A percentile compares a stretch with the other conserved stretches of the same genome.
These are phyloP conservation scores for Bos taurus DNA, from an alignment of 2,113 vertebrate species.

Conservation along the genomic window DNA sequence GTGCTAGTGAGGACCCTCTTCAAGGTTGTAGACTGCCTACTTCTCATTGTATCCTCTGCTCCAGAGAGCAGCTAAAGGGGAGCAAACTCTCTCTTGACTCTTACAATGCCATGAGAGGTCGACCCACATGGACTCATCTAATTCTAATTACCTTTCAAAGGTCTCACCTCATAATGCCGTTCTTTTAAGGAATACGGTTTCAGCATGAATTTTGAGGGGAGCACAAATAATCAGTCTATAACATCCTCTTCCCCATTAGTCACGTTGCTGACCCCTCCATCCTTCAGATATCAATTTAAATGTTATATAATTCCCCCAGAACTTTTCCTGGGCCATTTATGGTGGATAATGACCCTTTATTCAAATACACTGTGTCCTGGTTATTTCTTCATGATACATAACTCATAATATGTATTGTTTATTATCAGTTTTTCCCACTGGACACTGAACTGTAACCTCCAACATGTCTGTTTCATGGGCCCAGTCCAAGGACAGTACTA, in stretches of 20 bases:
- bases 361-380: neutral
- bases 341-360: neutral
- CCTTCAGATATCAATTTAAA: neutral
- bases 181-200: neutral
- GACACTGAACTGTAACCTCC: neutral
- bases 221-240: neutral
- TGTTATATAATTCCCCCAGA: neutral
- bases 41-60: neutral
- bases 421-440: neutral
- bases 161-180: neutral
- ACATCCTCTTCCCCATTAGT: neutral
- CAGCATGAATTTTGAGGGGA: neutral
- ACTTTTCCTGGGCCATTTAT: neutral
- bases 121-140: neutral
- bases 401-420: neutral
- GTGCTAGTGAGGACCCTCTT: neutral
- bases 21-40: neutral
- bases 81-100: neutral
- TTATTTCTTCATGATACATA: neutral
- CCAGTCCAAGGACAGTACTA: neutral
- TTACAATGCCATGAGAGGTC: neutral
- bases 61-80: neutral
- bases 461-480: neutral
- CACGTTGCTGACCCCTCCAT: neutral
- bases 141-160: neutral